Conservation (phyloP, 1,140 invertebrate species). For the Bombus sibiricus region DNA sequence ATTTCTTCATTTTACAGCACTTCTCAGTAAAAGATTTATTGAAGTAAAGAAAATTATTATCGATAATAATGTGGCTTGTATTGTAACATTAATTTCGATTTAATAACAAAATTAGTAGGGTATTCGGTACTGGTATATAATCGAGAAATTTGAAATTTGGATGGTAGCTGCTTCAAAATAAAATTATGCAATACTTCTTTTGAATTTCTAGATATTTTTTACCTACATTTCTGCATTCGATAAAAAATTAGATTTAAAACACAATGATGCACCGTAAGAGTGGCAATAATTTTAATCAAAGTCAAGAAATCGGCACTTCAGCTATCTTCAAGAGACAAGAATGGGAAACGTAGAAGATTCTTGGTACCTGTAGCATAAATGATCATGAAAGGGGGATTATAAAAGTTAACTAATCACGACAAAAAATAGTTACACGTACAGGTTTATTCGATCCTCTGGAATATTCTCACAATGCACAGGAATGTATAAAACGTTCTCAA, state of each 20-base stretch:
- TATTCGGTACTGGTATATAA: too few relatives aligned
- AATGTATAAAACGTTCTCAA: constrained; percentile 2
- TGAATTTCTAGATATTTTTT: too few relatives aligned
- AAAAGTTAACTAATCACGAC: neutral
- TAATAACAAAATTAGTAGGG: too few relatives aligned
- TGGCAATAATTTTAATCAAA: neutral
- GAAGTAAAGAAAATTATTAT: too few relatives aligned
- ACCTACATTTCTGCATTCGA: neutral
- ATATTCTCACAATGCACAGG: neutral
- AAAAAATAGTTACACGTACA: neutral
- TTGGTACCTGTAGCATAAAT: too few relatives aligned
- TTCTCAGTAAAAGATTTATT: too few relatives aligned
- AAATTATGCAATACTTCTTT: neutral
- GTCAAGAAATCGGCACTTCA: too few relatives aligned
- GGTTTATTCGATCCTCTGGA: neutral
- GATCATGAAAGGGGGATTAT: neutral
- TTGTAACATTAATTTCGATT: too few relatives aligned
- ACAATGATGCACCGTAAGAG: neutral
- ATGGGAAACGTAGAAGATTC: neutral
- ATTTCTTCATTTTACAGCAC: too few relatives aligned
- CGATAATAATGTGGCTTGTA: too few relatives aligned
- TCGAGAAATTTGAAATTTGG: too few relatives aligned
- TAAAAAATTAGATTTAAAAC: neutral
- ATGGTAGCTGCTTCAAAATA: neutral
- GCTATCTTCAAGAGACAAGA: neutral